These are phyloP conservation scores for Clistopyga incitator DNA, from an alignment of 2,888 invertebrate genomes.

Conservation along the genomic window DNA sequence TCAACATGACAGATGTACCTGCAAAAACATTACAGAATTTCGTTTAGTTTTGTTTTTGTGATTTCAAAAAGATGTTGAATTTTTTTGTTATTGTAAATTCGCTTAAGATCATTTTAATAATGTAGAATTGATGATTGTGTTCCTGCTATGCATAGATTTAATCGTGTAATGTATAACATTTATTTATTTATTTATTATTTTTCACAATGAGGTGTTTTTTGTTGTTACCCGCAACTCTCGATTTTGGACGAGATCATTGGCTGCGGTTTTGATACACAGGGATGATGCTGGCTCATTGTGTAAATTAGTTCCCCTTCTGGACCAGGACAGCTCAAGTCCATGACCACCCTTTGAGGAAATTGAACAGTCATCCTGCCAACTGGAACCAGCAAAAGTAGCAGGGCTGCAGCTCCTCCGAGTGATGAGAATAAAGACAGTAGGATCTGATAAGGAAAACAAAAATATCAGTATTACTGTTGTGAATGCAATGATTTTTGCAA, in stretches of 20 bases:
- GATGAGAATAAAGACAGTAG: slow-evolving; percentile 89
- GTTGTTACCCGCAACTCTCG: slow-evolving; percentile 81
- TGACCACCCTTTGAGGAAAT: slow-evolving; percentile 87
- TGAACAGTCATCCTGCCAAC: slow-evolving; percentile 89
- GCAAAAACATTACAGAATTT: slow-evolving; percentile 46
- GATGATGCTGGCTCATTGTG: slow-evolving; percentile 77
- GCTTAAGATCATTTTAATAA: not conserved
- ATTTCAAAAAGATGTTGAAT: too few relatives aligned
- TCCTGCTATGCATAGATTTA: not conserved
- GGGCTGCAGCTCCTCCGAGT: slow-evolving; percentile 88
- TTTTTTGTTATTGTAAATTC: not conserved
- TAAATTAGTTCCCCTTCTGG: slow-evolving; percentile 73
- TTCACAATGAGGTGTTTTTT: not conserved
- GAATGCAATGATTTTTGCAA: not conserved
- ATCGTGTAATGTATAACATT: not conserved
- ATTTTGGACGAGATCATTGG: slow-evolving; percentile 74
- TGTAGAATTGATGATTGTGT: not conserved
- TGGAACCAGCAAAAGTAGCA: slow-evolving; percentile 89
- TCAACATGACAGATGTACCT: slow-evolving; percentile 87
- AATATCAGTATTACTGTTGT: slow-evolving; percentile 14
- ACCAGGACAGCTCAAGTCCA: slow-evolving; percentile 86
- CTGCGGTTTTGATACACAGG: slow-evolving; percentile 77
- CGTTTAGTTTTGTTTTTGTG: not conserved
- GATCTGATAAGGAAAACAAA: slow-evolving; percentile 84
- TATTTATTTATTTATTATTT: not conserved